Conservation (phyloP, 2,888 invertebrate species). For the Octonoba sinensis region DNA sequence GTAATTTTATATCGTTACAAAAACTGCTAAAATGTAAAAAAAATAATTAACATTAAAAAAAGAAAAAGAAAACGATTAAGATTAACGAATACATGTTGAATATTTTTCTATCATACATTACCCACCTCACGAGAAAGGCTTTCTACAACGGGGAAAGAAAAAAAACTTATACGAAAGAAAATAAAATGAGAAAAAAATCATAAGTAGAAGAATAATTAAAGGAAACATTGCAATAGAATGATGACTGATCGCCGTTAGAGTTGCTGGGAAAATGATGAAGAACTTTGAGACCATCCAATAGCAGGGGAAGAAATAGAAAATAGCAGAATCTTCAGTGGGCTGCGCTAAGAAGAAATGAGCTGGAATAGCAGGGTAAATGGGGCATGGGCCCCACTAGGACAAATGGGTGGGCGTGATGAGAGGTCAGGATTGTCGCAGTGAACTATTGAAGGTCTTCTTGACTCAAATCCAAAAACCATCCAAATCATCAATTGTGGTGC, state of each 20-base stretch:
- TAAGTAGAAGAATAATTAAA: not conserved
- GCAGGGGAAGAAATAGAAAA: conserved; percentile 3
- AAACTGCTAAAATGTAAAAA: too few species aligned
- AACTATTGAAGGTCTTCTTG: conserved; percentile 26
- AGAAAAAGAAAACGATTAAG: too few species aligned
- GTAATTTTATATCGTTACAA: too few species aligned
- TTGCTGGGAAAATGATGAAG: not conserved
- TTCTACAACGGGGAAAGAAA: too few species aligned
- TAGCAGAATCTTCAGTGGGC: conserved; percentile 18
- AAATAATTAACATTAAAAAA: too few species aligned
- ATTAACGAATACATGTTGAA: too few species aligned
- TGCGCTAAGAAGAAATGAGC: conserved; percentile 26
- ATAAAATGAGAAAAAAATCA: not conserved
- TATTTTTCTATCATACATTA: too few species aligned
- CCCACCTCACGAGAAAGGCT: too few species aligned
- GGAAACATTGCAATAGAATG: not conserved
- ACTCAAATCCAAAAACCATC: conserved; percentile 50
- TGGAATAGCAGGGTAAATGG: conserved; percentile 33
- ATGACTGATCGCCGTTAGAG: conserved; percentile 24
- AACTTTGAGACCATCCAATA: conserved; percentile 13
- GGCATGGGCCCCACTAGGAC: conserved; percentile 14
- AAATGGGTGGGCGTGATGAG: conserved; percentile 14
- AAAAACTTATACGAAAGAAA: not conserved
- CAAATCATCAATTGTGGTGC: conserved; percentile 14
- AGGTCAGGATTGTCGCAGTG: conserved; percentile 13